phyloP scores from a whole-genome alignment of 2,888 invertebrate genomes.

The Cataglyphis cursor region DNA sequence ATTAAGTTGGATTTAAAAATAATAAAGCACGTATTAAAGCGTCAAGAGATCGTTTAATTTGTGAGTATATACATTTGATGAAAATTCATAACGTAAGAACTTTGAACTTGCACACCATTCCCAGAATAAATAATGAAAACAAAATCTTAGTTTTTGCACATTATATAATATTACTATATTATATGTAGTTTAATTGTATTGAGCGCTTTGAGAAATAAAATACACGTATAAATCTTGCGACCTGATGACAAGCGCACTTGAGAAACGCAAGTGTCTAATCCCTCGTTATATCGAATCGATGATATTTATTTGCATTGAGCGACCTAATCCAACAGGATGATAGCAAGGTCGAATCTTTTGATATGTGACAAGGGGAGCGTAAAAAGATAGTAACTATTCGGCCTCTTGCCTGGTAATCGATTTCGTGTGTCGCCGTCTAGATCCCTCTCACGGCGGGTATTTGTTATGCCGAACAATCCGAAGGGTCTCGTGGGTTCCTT shows the following conservation, averaged over 20 bases:
- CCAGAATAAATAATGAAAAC: not conserved
- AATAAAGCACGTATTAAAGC: conserved; percentile 34
- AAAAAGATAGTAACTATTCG: conserved; percentile 51
- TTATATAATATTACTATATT: not conserved
- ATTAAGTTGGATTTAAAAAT: conserved; percentile 45
- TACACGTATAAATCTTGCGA: not conserved
- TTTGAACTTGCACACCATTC: not conserved
- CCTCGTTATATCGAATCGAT: conserved; percentile 8
- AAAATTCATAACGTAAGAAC: conserved; percentile 9
- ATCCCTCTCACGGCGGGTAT: conserved; percentile 53
- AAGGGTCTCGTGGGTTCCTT: conserved; percentile 68
- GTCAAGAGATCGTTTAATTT: conserved; percentile 31
- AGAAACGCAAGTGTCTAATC: not conserved
- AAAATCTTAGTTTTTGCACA: not conserved
- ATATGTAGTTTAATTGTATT: not conserved
- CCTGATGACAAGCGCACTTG: not conserved
- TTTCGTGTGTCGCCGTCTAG: conserved; percentile 59
- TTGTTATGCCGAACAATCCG: conserved; percentile 69
- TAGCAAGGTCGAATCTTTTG: conserved; percentile 4
- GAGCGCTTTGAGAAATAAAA: not conserved
- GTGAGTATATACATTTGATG: conserved; percentile 12
- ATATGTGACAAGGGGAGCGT: conserved; percentile 11
- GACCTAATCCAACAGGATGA: conserved; percentile 2
- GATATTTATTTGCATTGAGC: conserved; percentile 4
- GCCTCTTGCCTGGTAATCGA: conserved; percentile 48